Evolutionary conservation across 2,888 invertebrate species (phyloP).

Genomic region (Scaptomyza tumidula): DNA sequence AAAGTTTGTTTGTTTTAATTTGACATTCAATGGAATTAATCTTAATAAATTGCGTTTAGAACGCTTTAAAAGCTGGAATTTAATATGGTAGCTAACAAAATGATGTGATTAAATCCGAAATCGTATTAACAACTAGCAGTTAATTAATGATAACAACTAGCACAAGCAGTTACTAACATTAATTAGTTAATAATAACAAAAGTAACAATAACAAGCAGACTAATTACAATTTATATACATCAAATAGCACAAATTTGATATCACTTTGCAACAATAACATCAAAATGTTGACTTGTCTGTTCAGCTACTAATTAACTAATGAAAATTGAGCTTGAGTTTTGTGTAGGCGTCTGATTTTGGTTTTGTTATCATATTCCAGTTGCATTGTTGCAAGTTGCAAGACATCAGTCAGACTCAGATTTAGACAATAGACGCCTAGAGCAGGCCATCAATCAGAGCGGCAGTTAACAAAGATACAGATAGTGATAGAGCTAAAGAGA

Average conservation of each 20-base stretch:
- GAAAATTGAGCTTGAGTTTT: constrained; percentile 52
- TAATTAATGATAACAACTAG: background rate
- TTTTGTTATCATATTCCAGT: constrained; percentile 62
- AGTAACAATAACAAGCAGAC: background rate
- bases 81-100: background rate
- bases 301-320: constrained; percentile 71
- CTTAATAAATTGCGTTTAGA: too few relatives aligned
- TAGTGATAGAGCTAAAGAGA: too few relatives aligned
- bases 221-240: background rate
- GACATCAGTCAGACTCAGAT: background rate
- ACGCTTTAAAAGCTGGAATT: too few relatives aligned
- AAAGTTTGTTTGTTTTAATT: too few relatives aligned
- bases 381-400: constrained; percentile 58
- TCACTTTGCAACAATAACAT: background rate
- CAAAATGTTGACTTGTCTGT: constrained; percentile 6
- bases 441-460: constrained; percentile 71
- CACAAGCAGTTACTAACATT: constrained; percentile 1
- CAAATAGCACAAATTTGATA: background rate
- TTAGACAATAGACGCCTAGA: constrained; percentile 55
- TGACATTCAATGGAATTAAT: too few relatives aligned
- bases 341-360: too few relatives aligned
- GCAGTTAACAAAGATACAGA: constrained; percentile 1
- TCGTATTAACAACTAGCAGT: background rate
- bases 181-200: background rate
- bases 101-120: background rate